Evolutionary conservation across 2,797 vertebrate species (phyloP).

Genomic region (Oreochromis mossambicus): DNA sequence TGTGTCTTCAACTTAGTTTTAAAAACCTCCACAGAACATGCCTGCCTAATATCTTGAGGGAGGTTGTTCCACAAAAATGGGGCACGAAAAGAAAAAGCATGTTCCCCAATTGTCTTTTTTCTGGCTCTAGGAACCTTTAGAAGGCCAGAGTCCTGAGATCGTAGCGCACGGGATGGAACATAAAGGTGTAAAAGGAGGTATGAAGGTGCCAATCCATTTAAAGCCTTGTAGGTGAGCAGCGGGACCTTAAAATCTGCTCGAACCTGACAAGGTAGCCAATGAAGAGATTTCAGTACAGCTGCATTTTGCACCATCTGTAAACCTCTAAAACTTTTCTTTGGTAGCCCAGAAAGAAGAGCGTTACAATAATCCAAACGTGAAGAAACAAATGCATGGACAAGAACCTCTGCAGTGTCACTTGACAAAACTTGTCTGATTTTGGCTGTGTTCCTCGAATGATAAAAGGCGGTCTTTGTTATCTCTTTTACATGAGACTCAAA

Average conservation of each 20-base stretch:
- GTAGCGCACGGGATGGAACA: not conserved
- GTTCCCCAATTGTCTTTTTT: not conserved
- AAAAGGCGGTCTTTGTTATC: not conserved
- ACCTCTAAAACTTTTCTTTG: not conserved
- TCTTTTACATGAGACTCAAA: not conserved
- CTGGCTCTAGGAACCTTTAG: not conserved
- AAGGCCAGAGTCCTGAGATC: accelerated
- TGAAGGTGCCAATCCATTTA: not conserved
- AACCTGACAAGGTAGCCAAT: not conserved
- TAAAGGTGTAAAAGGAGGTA: not conserved
- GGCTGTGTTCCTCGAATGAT: not conserved
- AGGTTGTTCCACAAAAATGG: not conserved
- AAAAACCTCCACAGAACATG: not conserved
- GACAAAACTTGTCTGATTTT: accelerated
- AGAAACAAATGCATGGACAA: not conserved
- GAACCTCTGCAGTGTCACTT: too few species aligned
- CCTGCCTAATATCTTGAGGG: not conserved
- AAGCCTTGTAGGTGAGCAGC: not conserved
- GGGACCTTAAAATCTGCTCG: not conserved
- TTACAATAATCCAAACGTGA: not conserved
- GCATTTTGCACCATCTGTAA: accelerated
- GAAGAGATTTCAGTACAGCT: not conserved
- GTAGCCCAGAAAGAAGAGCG: not conserved
- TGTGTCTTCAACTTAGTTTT: not conserved
- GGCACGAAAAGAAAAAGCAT: accelerated